Evolutionary conservation across 2,797 vertebrate species (phyloP).

Genomic region (Garrulus glandarius): DNA sequence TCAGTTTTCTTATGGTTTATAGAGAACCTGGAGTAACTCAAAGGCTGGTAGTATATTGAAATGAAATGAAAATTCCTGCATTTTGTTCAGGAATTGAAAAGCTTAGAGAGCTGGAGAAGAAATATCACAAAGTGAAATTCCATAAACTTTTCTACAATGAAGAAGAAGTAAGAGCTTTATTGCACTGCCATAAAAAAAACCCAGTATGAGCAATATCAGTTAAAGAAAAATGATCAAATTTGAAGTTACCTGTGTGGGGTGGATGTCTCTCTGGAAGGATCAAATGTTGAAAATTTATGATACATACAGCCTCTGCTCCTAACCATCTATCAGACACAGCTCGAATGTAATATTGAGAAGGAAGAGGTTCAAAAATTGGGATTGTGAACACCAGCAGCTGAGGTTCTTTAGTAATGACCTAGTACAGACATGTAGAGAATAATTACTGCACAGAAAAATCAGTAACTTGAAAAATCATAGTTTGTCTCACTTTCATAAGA

Average conservation of each 20-base stretch:
- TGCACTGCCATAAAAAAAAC: neutral
- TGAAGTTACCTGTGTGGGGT: constrained; percentile 90
- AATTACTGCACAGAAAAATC: constrained; percentile 15
- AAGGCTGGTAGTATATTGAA: neutral
- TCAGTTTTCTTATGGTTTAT: neutral
- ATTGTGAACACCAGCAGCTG: constrained; percentile 95
- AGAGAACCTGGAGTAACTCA: neutral
- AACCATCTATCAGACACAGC: constrained; percentile 96
- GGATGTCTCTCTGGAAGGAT: constrained; percentile 97
- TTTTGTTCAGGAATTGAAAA: neutral
- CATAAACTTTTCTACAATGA: neutral
- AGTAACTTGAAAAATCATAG: neutral
- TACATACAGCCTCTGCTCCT: constrained; percentile 91
- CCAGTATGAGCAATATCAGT: neutral
- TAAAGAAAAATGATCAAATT: neutral
- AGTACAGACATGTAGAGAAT: constrained; percentile 11
- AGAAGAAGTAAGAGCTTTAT: neutral
- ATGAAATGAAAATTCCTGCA: neutral
- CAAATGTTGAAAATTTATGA: constrained; percentile 97
- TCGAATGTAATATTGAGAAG: constrained; percentile 96
- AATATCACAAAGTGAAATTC: neutral
- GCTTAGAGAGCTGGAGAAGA: neutral
- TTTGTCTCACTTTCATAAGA: neutral
- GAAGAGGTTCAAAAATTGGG: constrained; percentile 96
- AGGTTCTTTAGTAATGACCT: constrained; percentile 89